Evolutionary conservation across 92 coral and sea anemone species (phyloP), one percentile per base, ranked within the genome.

Genomic region (Zoanthus gigantus): DNA sequence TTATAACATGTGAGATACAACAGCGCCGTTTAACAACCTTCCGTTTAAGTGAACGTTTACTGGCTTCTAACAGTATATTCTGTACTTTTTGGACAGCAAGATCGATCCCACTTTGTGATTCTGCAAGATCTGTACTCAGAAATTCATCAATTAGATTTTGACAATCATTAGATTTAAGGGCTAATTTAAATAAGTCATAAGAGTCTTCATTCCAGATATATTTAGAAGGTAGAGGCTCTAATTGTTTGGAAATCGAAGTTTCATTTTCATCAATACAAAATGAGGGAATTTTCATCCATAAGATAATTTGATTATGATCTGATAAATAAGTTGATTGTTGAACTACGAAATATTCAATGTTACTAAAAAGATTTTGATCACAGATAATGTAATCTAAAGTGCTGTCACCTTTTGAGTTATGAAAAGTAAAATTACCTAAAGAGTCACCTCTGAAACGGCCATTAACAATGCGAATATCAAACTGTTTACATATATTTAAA

Each of bases 381-480:
- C 63, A 67, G 65, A 82, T 68, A 56, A 68, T 82, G 71, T 82
- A 82, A 67, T 82, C 86, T 56, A 67, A 65, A 82, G 86, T 82
- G 54, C 86, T 82, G 46, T 63, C 86, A 82, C 86, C 86, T 15
- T 46, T 65, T 46, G 72, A 48, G 76, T 42, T 45, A 66, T 69
- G 76, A 82, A 56, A 82, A 66, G 86, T 82, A 82, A 82, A 65
- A 47, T 72, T 82, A 42, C 86, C 86, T 46, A 82, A 72, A 53
- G 86, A 82, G 47, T 82, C 86, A 30, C 86, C 86, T 66, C 86
- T 82, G 45, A 72, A 69, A 34, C 86, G 63, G 58, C 86, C 77
- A 67, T 82, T 67, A n/a, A 84, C 61, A 84, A 84, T 84, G 18
- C 88, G 81, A 23, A 84, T 47, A 72, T 84, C 88, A n/a, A 84